A percentile compares a stretch with the other conserved stretches of the same genome.
Evolutionary conservation across 2,888 invertebrate species (phyloP).

Genomic region (Andrena marginata): DNA sequence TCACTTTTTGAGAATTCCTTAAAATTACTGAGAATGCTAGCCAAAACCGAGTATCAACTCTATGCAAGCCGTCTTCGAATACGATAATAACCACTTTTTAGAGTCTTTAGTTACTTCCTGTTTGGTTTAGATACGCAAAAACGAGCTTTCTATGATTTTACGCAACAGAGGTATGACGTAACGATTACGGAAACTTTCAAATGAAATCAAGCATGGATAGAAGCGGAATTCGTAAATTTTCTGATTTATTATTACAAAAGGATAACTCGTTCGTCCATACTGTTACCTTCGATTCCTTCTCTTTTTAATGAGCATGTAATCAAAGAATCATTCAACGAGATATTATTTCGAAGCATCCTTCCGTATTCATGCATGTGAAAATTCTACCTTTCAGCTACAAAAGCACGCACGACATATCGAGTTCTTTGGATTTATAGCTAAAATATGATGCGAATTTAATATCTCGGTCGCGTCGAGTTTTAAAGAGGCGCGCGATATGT

Average conservation of each 20-base stretch:
- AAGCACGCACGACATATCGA: background rate
- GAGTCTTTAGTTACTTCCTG: background rate
- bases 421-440: background rate
- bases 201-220: constrained; percentile 26
- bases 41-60: background rate
- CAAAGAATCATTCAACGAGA: constrained; percentile 33
- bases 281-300: constrained; percentile 37
- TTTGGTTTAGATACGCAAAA: background rate
- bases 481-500: background rate
- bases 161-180: constrained; percentile 3
- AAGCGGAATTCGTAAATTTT: constrained; percentile 30
- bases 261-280: constrained; percentile 27
- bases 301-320: constrained; percentile 40
- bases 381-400: background rate
- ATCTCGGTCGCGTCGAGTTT: background rate
- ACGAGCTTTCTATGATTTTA: constrained; percentile 3
- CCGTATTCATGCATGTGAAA: background rate
- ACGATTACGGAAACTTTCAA: constrained; percentile 21
- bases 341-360: constrained; percentile 11
- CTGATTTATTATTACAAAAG: constrained; percentile 14
- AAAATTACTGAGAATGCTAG: background rate
- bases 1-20: constrained; percentile 1
- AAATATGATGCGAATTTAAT: background rate
- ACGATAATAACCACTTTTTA: background rate
- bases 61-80: background rate